phyloP scores from a whole-genome alignment of 2,888 invertebrate species.

The Drosophila koepferae region DNA sequence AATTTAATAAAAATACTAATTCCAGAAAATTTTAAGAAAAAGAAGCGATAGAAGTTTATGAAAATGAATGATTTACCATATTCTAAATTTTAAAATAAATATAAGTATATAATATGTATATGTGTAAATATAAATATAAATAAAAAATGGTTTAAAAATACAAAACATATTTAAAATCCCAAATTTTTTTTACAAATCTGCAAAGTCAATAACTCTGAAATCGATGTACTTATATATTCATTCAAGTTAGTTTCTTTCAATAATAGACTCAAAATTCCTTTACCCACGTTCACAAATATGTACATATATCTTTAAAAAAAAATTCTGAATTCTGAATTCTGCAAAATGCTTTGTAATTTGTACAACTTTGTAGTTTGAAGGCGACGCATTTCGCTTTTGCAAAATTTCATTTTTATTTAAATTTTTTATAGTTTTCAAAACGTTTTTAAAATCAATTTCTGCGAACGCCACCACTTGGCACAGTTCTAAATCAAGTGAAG shows the following conservation, averaged over 20 bases:
- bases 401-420: not conserved
- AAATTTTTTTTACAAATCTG: no score
- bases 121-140: no score
- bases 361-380: conserved; percentile 24
- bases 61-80: no score
- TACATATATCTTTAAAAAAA: not conserved
- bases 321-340: not conserved
- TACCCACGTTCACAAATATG: not conserved
- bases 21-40: not conserved
- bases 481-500: conserved; percentile 81
- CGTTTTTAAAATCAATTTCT: conserved; percentile 76
- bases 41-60: not conserved
- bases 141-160: no score
- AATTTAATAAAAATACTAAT: not conserved
- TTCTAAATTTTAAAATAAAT: no score
- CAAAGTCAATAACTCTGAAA: no score
- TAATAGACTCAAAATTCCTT: not conserved
- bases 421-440: conserved; percentile 70
- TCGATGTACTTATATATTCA: no score
- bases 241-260: not conserved
- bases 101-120: not conserved
- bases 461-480: conserved; percentile 74
- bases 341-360: conserved; percentile 11
- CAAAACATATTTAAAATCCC: not conserved
- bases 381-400: conserved; percentile 12